These are phyloP conservation scores for Perca flavescens DNA, from an alignment of 2,113 vertebrate genomes.

Conservation along the genomic window DNA sequence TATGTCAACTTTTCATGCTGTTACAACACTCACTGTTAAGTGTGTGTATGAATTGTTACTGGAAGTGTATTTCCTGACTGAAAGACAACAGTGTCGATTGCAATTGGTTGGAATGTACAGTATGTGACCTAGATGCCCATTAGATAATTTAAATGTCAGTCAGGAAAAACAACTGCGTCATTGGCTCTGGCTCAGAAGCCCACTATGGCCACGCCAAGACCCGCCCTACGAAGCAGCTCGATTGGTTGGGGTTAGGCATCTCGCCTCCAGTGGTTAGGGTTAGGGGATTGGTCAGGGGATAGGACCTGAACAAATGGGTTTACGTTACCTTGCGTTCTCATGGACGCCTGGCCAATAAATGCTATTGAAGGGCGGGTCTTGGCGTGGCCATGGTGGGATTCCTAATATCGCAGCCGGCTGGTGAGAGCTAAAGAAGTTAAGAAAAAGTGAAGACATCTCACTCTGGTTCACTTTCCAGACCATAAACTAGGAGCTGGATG, in stretches of 20 bases:
- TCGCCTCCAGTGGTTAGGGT: no score
- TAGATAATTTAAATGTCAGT: conserved; percentile 41
- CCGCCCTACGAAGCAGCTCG: no score
- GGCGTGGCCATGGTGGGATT: no score
- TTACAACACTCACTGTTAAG: neutral
- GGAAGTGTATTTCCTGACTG: neutral
- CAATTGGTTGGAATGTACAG: neutral
- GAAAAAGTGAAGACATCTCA: conserved; percentile 4
- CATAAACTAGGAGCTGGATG: neutral
- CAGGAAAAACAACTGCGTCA: neutral
- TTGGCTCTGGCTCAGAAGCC: neutral
- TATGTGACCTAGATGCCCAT: conserved; percentile 27
- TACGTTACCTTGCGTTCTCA: no score
- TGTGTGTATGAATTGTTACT: neutral
- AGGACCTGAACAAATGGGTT: no score
- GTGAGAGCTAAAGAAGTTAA: neutral
- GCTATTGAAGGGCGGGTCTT: no score
- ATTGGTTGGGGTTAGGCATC: no score
- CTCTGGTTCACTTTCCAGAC: conserved; percentile 13
- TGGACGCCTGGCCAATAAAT: no score
- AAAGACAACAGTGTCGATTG: fast-evolving
- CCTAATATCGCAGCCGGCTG: neutral
- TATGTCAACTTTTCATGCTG: neutral
- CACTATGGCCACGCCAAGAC: no score
- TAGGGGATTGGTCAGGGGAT: no score